Base-by-base conservation (phyloP, 2,113 vertebrate genomes). In the Aptenodytes forsteri region DNA sequence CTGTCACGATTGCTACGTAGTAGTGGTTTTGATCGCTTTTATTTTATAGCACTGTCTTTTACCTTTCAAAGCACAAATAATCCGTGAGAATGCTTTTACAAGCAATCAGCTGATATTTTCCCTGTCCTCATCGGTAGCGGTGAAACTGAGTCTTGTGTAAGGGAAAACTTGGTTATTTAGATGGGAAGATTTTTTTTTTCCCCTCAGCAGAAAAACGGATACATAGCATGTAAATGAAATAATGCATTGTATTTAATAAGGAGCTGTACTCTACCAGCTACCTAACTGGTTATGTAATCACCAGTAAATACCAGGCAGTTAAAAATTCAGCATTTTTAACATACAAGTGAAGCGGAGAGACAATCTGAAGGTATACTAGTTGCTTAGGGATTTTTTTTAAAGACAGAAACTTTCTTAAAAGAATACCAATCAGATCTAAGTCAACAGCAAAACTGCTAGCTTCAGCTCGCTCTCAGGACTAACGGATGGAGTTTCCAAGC, bases 1-100 rank as follows among this genome's bases (percentile, higher is more conserved):
- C 65, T 32, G 44, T 49, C 29, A 21, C 0, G 0, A 18, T 21
- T 11, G 18, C 10, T 49, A 0, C 2, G 9, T 4, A 44, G 65
- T 13, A 42, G 38, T 3, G 18, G 13, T 10, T 50, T 34, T 46
- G 54, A 73, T 81, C 0, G 4, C 54, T 82, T 80, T 64, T 59
- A 32, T 70, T 40, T 59, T 49, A 20, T 12, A 65, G 27, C 8
- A 5, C 47, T 52, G 58, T 27, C 38, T 73, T 72, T 21, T n/a
- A 15, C 2, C 8, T 66, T 81, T 75, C 47, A 38, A 36, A 83
- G 50, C 62, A 56, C 55, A 16, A 42, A 58, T 78, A 49, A 59
- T 69, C 25, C 1, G 3, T 59, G 54, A 46, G 58, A 66, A 50
- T 19, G n/a, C 61, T 90, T 73, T 56, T 15, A 29, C 34, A 66